phyloP scores from a whole-genome alignment of 2,888 invertebrate species.

The Julus scandinavius region DNA sequence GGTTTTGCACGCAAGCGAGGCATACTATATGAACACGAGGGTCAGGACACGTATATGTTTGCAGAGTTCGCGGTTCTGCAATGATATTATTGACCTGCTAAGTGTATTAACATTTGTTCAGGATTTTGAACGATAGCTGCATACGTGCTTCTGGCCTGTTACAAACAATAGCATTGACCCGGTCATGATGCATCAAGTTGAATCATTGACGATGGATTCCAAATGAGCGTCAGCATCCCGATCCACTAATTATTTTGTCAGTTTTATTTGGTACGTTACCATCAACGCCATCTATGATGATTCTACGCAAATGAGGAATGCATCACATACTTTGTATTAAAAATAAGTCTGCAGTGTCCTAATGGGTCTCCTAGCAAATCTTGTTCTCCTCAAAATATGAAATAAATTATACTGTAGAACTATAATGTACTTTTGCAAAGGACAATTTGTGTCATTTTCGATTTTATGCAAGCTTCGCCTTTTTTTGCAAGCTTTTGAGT shows the following conservation, averaged over 20 bases:
- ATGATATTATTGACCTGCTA: background rate
- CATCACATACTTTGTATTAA: too few species aligned
- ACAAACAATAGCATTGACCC: background rate
- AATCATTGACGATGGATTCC: background rate
- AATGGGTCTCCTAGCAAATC: too few species aligned
- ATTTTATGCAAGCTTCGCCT: too few species aligned
- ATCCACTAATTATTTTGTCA: background rate
- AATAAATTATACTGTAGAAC: too few species aligned
- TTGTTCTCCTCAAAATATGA: too few species aligned
- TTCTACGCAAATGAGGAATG: too few species aligned
- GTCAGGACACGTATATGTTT: background rate
- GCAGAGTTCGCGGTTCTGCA: background rate
- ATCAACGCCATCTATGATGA: background rate
- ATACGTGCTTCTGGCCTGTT: background rate
- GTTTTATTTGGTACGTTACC: background rate
- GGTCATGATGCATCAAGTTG: background rate
- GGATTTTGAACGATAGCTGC: background rate
- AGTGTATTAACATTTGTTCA: slow-evolving; percentile 14
- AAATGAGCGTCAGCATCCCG: background rate
- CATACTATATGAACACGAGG: background rate
- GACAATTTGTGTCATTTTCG: too few species aligned
- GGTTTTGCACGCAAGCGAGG: background rate
- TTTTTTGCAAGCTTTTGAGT: too few species aligned
- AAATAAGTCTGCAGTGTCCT: too few species aligned
- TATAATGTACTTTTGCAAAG: too few species aligned